phyloP scores from a whole-genome alignment of 2,888 invertebrate genomes.

The Eurois occulta region DNA sequence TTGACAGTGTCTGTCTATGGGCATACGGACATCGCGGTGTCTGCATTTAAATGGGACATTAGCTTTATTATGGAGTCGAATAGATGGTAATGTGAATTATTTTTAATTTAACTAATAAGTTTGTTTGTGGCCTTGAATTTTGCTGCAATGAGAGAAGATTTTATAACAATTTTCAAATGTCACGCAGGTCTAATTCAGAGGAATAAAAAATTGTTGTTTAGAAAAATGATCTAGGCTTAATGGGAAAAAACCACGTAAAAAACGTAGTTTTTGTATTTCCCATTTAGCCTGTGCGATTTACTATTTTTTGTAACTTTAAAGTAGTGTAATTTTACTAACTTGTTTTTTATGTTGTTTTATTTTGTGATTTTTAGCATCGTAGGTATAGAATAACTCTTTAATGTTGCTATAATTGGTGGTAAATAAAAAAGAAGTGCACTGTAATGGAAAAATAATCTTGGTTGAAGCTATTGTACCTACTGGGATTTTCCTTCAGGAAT shows the following conservation, averaged over 20 bases:
- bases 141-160: not conserved
- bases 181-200: not conserved
- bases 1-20: constrained; percentile 55
- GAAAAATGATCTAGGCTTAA: not conserved
- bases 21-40: constrained; percentile 29
- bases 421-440: no score
- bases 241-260: not conserved
- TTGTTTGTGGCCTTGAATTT: not conserved
- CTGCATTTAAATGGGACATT: constrained; percentile 63
- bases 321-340: no score
- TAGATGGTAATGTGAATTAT: not conserved
- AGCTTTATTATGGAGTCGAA: constrained; percentile 48
- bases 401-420: no score
- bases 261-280: not conserved
- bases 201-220: not conserved
- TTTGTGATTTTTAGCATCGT: no score
- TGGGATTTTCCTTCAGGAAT: not conserved
- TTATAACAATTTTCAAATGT: not conserved
- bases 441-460: no score
- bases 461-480: no score
- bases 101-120: not conserved
- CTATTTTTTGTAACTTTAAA: not conserved
- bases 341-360: no score
- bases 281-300: not conserved
- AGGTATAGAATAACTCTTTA: no score